Conservation (phyloP, 2,888 invertebrate species). For the Ellobium chinense region DNA sequence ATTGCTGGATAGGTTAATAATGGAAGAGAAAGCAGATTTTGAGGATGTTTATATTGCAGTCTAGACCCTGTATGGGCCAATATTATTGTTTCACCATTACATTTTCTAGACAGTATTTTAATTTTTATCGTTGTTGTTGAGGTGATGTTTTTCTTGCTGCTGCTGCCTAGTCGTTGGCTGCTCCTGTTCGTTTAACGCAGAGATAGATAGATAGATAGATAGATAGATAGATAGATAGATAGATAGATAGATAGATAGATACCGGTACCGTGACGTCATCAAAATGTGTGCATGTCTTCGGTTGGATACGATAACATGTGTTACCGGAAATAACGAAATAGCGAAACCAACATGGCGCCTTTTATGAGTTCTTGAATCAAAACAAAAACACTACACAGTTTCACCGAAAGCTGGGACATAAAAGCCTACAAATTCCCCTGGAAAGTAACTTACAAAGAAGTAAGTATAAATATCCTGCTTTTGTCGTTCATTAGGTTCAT, state of each 20-base stretch:
- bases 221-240: background rate
- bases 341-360: constrained; percentile 51
- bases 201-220: background rate
- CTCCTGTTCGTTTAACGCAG: background rate
- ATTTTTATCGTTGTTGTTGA: no score
- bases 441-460: no score
- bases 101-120: no score
- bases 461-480: no score
- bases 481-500: no score
- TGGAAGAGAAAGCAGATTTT: no score
- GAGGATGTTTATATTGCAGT: no score
- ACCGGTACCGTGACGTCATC: background rate
- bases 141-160: background rate
- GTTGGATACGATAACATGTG: background rate
- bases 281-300: background rate
- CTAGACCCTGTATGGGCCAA: no score
- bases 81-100: no score
- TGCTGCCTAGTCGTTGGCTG: background rate
- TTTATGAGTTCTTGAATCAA: constrained; percentile 42
- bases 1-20: no score
- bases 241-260: background rate
- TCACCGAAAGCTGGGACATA: background rate
- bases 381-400: background rate
- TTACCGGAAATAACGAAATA: constrained; percentile 31
- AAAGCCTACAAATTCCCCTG: no score